These are phyloP conservation scores for Orchesellides sinensis DNA, from an alignment of 2,888 invertebrate species.

Conservation along the genomic window DNA sequence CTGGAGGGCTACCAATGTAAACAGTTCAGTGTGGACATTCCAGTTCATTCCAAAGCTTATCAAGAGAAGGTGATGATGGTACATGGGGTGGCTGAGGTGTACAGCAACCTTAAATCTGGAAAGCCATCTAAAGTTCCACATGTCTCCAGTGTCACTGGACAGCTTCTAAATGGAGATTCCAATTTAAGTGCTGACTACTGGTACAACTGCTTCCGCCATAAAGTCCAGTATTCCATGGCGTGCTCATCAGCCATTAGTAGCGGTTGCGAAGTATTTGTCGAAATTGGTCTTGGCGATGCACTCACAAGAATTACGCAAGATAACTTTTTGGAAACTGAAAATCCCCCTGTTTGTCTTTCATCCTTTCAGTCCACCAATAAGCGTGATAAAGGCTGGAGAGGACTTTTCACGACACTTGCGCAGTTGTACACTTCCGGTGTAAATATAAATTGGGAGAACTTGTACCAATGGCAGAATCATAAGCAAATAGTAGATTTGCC, in stretches of 20 bases:
- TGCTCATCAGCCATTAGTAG: not conserved
- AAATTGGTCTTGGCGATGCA: not conserved
- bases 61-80: no score
- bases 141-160: constrained; percentile 22
- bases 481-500: constrained; percentile 13
- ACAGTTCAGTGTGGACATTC: not conserved
- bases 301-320: not conserved
- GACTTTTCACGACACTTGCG: not conserved
- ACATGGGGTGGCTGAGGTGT: not conserved
- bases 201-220: not conserved
- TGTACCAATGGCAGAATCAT: not conserved
- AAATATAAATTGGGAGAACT: constrained; percentile 23
- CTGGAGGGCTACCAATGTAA: not conserved
- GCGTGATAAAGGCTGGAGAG: not conserved
- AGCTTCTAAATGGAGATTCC: not conserved
- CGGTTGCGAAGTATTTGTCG: not conserved
- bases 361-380: not conserved
- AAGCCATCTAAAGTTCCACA: not conserved
- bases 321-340: not conserved
- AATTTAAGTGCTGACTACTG: not conserved
- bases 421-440: constrained; percentile 15
- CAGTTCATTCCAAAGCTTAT: constrained; percentile 5
- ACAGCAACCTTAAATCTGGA: not conserved
- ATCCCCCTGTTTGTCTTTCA: not conserved
- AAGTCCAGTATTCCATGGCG: constrained; percentile 3